Evolutionary conservation across 2,113 vertebrate species (phyloP).

Genomic region (Cranoglanis bouderius): DNA sequence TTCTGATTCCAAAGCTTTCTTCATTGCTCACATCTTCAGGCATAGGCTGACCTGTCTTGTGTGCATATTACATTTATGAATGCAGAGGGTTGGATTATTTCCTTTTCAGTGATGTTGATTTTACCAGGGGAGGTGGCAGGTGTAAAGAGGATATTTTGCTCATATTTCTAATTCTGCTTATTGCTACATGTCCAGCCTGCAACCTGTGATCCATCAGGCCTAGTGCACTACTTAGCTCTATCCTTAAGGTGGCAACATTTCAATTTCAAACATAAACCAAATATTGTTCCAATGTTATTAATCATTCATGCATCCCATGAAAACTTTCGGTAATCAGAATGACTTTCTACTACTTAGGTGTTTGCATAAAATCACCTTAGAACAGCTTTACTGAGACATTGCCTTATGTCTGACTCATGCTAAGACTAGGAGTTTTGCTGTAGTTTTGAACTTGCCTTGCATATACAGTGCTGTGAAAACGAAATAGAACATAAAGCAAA

Average conservation of each 20-base stretch:
- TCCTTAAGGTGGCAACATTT: background rate
- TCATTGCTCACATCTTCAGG: background rate
- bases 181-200: background rate
- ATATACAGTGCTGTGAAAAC: background rate
- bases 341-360: background rate
- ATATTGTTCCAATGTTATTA: background rate
- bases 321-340: background rate
- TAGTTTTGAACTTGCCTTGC: background rate
- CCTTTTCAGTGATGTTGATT: background rate
- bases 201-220: background rate
- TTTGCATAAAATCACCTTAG: background rate
- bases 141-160: background rate
- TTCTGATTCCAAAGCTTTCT: background rate
- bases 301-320: background rate
- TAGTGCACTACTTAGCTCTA: background rate
- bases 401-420: background rate
- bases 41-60: background rate
- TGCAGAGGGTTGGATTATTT: background rate
- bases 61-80: slow-evolving; percentile 3
- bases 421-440: background rate
- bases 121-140: background rate
- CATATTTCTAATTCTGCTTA: background rate
- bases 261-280: background rate
- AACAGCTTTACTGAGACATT: background rate
- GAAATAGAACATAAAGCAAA: too few species aligned